These are phyloP conservation scores for Tanytarsus gracilentus DNA, from an alignment of 2,888 invertebrate species.

Conservation along the genomic window DNA sequence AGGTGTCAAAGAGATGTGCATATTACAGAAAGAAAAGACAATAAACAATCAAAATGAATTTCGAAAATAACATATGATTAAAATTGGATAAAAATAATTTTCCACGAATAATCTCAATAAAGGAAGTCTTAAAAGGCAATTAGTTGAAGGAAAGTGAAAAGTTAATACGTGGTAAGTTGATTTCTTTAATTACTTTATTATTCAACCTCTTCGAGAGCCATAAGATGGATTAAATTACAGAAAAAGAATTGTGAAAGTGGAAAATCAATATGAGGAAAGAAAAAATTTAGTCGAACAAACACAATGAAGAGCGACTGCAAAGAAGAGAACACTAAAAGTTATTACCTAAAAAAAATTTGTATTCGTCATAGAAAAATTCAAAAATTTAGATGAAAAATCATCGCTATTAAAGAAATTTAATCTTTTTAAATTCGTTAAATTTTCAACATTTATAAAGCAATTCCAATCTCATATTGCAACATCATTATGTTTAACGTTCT, in stretches of 20 bases:
- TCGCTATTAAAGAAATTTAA: neutral
- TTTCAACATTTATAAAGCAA: neutral
- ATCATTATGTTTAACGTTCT: too few relatives aligned
- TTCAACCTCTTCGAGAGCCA: too few relatives aligned
- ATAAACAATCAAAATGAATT: neutral
- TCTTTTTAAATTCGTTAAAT: too few relatives aligned
- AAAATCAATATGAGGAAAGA: conserved; percentile 11
- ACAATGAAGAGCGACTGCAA: neutral
- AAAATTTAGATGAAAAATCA: neutral
- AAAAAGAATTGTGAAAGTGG: conserved; percentile 7
- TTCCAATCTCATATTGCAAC: neutral
- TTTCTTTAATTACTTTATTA: neutral
- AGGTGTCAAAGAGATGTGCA: neutral
- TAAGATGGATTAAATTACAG: too few relatives aligned
- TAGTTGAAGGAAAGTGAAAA: neutral
- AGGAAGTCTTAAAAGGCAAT: neutral
- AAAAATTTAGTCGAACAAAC: neutral
- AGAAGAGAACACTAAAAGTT: too few relatives aligned
- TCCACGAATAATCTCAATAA: conserved; percentile 3
- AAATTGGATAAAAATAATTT: neutral
- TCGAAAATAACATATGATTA: conserved; percentile 22
- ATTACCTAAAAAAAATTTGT: conserved; percentile 11
- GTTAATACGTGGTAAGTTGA: neutral
- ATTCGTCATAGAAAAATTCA: conserved; percentile 6
- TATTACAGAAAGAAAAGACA: conserved; percentile 1